Conservation (phyloP, 2,113 vertebrate species). For the Colius striatus region DNA sequence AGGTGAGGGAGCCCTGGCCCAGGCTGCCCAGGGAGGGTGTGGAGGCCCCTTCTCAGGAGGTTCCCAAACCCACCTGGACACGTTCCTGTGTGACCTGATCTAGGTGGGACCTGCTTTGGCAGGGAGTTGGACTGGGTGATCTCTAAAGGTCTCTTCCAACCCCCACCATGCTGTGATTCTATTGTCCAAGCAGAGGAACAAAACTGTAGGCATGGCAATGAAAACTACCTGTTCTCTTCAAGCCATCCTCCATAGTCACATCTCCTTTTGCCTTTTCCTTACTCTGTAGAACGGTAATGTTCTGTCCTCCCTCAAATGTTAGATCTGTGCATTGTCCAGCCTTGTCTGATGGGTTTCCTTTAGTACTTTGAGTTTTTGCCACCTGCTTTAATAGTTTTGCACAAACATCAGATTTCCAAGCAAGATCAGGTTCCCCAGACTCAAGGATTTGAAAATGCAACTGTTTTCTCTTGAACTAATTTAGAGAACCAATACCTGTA, state of each 20-base stretch:
- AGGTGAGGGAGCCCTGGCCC: too few relatives aligned
- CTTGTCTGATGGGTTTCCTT: not conserved
- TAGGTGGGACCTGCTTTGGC: too few relatives aligned
- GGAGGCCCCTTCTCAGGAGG: too few relatives aligned
- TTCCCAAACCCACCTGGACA: too few relatives aligned
- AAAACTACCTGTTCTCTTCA: not conserved
- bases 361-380: not conserved
- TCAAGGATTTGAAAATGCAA: not conserved
- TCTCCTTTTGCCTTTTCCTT: not conserved
- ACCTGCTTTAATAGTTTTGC: not conserved
- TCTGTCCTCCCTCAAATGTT: not conserved
- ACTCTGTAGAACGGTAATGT: not conserved
- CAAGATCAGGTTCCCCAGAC: not conserved
- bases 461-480: not conserved
- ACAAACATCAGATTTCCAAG: not conserved
- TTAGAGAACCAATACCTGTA: not conserved
- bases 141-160: too few relatives aligned
- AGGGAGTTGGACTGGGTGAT: too few relatives aligned
- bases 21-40: too few relatives aligned
- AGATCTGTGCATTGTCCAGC: fast-evolving
- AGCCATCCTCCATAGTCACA: not conserved
- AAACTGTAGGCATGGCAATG: not conserved
- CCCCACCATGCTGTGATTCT: too few relatives aligned
- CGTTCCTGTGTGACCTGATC: too few relatives aligned
- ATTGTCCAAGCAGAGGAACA: not conserved